Conservation (phyloP, 2,888 invertebrate genomes). For the Heliconius ismenius region DNA sequence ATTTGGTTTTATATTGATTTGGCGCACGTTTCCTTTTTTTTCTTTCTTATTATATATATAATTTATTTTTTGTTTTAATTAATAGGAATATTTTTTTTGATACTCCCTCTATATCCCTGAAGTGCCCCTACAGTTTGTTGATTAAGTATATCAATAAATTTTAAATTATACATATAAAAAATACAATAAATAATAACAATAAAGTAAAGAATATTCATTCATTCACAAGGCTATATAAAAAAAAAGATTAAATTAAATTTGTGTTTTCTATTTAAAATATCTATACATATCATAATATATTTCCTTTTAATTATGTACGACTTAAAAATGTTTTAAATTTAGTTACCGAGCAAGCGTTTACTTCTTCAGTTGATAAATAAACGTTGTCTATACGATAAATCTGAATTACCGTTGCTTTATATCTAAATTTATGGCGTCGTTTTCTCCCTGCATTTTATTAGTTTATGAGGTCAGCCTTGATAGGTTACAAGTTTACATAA, state of each 20-base stretch:
- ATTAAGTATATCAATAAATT: too few relatives aligned
- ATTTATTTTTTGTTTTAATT: too few relatives aligned
- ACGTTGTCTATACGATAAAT: slow-evolving; percentile 29
- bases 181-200: too few relatives aligned
- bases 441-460: slow-evolving; percentile 25
- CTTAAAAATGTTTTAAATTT: background rate
- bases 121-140: too few relatives aligned
- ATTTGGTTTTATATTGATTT: background rate
- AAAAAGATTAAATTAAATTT: too few relatives aligned
- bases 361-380: slow-evolving; percentile 25
- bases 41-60: too few relatives aligned
- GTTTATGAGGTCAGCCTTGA: slow-evolving; percentile 23
- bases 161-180: too few relatives aligned
- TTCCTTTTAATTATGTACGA: background rate
- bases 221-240: too few relatives aligned
- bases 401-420: slow-evolving; percentile 32
- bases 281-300: background rate
- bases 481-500: slow-evolving; percentile 8
- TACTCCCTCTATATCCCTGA: too few relatives aligned
- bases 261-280: too few relatives aligned
- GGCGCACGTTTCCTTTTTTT: background rate
- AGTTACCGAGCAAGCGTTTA: background rate
- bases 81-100: too few relatives aligned
- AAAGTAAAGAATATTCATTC: too few relatives aligned
- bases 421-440: slow-evolving; percentile 28